Percentiles rank a stretch among this genome's conserved stretches.
These are phyloP conservation scores for Philypnodon macrostomus DNA, from an alignment of 2,797 vertebrate genomes.

Conservation along the genomic window DNA sequence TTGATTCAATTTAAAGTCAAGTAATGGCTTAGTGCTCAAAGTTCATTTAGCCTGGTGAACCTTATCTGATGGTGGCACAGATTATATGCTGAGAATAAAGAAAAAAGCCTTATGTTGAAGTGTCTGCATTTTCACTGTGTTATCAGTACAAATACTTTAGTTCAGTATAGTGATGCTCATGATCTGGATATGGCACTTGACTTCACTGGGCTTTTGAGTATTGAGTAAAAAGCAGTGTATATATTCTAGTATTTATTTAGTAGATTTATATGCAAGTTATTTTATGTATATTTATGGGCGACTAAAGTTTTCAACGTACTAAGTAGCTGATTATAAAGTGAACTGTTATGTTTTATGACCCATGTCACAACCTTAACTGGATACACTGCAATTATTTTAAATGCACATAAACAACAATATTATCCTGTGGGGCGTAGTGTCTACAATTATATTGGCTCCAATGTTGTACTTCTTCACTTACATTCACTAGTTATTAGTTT, in stretches of 20 bases:
- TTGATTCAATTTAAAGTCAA: constrained; percentile 20
- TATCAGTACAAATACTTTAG: neutral
- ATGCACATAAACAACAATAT: no score
- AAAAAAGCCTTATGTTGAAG: neutral
- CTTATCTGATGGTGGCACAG: constrained; percentile 11
- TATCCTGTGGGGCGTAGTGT: no score
- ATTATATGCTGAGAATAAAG: constrained; percentile 13
- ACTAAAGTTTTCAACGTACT: neutral
- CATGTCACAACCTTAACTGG: neutral
- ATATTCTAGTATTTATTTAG: no score
- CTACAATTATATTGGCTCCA: neutral
- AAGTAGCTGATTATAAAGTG: neutral
- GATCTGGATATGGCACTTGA: no score
- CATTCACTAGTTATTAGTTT: constrained; percentile 44
- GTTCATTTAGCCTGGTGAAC: constrained; percentile 11
- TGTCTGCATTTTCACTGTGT: constrained; percentile 3
- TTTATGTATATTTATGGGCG: no score
- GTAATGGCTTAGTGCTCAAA: constrained; percentile 8
- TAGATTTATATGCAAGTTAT: no score
- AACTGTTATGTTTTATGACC: constrained; percentile 1
- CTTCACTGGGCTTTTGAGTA: no score
- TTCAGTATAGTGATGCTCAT: no score
- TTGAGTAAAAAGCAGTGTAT: no score
- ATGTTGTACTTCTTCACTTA: constrained; percentile 34
- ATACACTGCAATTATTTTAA: no score